Conservation (phyloP, 1,140 invertebrate genomes). For the Phenacoccus solenopsis region DNA sequence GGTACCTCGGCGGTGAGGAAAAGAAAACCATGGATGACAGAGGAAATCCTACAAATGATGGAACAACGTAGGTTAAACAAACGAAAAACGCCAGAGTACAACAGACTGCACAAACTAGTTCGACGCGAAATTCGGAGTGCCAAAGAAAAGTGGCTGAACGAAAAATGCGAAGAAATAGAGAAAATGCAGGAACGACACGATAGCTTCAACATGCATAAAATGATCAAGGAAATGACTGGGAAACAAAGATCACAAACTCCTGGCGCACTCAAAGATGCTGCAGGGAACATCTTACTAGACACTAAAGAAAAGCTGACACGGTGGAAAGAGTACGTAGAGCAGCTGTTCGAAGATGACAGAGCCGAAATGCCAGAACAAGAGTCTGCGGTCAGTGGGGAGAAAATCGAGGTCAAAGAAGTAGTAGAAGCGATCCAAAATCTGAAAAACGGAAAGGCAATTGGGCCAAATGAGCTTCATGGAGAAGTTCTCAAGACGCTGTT, state of each 20-base stretch:
- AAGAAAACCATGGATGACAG: slow-evolving; percentile 23
- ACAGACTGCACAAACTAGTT: slow-evolving; percentile 17
- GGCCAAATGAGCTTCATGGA: too few relatives aligned
- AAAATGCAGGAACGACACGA: slow-evolving; percentile 18
- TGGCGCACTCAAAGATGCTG: slow-evolving; percentile 18
- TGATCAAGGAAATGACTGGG: slow-evolving; percentile 22
- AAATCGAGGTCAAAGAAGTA: too few relatives aligned
- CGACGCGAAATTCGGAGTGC: slow-evolving; percentile 13
- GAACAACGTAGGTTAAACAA: slow-evolving; percentile 26
- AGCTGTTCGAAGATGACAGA: too few relatives aligned
- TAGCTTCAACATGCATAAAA: slow-evolving; percentile 23
- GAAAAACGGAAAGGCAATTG: too few relatives aligned
- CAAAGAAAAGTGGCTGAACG: slow-evolving; percentile 18
- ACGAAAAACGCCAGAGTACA: slow-evolving; percentile 18
- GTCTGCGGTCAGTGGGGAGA: too few relatives aligned
- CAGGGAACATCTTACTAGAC: slow-evolving; percentile 22
- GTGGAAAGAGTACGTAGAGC: slow-evolving; percentile 24
- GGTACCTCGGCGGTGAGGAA: slow-evolving; percentile 7
- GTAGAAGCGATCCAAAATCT: too few relatives aligned
- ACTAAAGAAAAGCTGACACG: slow-evolving; percentile 19
- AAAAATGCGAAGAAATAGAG: slow-evolving; percentile 22
- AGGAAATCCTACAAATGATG: slow-evolving; percentile 25
- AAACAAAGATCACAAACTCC: slow-evolving; percentile 11
- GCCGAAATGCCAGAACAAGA: too few relatives aligned
- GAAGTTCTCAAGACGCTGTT: too few relatives aligned